These are phyloP conservation scores for Dusona sp. DNA, from an alignment of 2,888 invertebrate species.

Conservation along the genomic window DNA sequence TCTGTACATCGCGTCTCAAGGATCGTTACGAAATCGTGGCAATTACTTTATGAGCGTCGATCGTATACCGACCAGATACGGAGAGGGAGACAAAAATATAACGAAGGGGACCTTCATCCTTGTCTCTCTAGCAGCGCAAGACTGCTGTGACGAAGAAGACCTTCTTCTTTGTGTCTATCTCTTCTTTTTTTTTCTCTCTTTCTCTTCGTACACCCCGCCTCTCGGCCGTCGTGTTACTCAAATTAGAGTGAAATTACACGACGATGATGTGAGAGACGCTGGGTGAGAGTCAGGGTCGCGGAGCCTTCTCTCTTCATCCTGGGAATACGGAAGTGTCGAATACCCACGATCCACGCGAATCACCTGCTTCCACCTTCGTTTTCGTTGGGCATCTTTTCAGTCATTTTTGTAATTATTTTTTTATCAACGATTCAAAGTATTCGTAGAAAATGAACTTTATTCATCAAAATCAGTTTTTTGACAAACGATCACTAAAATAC, in stretches of 20 bases:
- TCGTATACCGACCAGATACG: conserved; percentile 1
- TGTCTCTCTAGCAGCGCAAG: conserved; percentile 3
- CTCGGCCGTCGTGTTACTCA: conserved; percentile 61
- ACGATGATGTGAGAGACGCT: conserved; percentile 63
- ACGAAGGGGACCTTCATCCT: conserved; percentile 49
- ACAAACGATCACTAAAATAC: neutral
- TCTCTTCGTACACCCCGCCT: conserved; percentile 6
- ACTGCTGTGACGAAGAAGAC: neutral
- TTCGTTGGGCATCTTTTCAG: neutral
- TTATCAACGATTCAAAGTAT: neutral
- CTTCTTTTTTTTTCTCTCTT: neutral
- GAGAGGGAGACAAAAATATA: conserved; percentile 17
- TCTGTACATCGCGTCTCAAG: conserved; percentile 56
- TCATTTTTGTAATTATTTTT: neutral
- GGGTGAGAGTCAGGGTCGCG: conserved; percentile 71
- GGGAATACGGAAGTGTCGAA: conserved; percentile 69
- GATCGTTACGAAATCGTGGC: conserved; percentile 75
- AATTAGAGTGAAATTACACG: conserved; percentile 71
- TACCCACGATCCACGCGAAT: conserved; percentile 43
- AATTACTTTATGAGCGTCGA: conserved; percentile 69
- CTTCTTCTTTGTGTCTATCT: conserved; percentile 12
- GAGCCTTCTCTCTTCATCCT: conserved; percentile 39
- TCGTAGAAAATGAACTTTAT: neutral
- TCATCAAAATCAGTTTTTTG: neutral
- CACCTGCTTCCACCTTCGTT: neutral